These are phyloP conservation scores for Ellobius talpinus DNA, from an alignment of 2,113 vertebrate species.

Conservation along the genomic window DNA sequence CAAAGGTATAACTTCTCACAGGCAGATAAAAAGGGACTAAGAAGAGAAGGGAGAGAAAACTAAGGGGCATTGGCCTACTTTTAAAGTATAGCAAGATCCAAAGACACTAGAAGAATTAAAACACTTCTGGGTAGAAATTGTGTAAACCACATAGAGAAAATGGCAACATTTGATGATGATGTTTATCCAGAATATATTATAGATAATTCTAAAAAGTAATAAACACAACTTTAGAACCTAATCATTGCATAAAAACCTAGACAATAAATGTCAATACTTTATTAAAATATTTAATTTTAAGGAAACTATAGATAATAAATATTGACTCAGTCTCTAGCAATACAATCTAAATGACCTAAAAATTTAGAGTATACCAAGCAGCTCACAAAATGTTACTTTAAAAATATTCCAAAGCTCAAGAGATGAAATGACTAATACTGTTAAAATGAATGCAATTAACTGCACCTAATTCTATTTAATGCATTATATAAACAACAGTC, in stretches of 20 bases:
- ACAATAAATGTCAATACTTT: not conserved
- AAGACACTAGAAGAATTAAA: not conserved
- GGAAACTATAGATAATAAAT: conserved; percentile 2
- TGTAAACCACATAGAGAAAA: not conserved
- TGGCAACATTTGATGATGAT: not conserved
- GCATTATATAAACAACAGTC: not conserved
- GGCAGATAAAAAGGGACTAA: not conserved
- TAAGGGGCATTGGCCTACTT: not conserved
- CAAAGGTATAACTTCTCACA: not conserved
- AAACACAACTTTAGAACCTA: not conserved
- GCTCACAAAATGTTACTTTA: not conserved
- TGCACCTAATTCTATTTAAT: not conserved
- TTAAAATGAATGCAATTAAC: conserved; percentile 9
- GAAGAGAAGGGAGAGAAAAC: not conserved
- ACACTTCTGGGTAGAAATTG: not conserved
- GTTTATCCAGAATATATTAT: not conserved
- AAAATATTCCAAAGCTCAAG: conserved; percentile 48
- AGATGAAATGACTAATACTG: not conserved
- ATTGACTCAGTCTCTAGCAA: not conserved
- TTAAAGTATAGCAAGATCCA: not conserved
- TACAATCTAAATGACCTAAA: conserved; percentile 14
- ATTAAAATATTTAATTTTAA: not conserved
- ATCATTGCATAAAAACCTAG: not conserved
- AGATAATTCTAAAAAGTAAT: not conserved
- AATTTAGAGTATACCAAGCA: not conserved